Base-by-base conservation (phyloP, 2,797 vertebrate species). In the Arnoldichthys spilopterus region DNA sequence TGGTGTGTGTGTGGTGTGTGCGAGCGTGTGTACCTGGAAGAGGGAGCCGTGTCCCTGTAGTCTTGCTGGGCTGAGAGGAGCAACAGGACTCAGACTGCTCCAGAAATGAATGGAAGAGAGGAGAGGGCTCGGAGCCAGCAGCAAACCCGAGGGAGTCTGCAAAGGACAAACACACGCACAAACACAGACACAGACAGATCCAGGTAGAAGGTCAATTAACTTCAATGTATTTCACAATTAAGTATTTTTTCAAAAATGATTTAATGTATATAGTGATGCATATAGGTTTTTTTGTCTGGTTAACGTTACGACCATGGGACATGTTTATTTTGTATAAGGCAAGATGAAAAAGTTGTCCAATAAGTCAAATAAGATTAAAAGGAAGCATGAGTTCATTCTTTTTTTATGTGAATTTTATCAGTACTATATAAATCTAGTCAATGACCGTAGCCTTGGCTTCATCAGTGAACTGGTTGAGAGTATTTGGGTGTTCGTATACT, bases 81-180 rank as follows among this genome's bases (percentile, higher is more conserved):
- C 96, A 53, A 97, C 96, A 0, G 97, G 97, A 83, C 97, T 99
- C 78, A 98, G 92, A 81, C 94, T 96, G 91, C 97, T 97, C 97
- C 97, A 98, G 91, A 98, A 97, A 51, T 97, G 96, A 86, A 99
- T 96, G 89, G 95, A 97, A 84, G 97, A 97, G 37, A 98, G 93
- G 82, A 99, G 92, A 0, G 97, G 95, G 84, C 96, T 98, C 22
- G 96, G 96, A 80, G 96, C 93, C 93, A 98, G 92, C 90, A 99
- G 91, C 91, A 99, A 91, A 91, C 96, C 97, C 76, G 84, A 96
- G 22, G 97, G 96, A 87, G 97, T 97, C 97, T 99, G 87, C 37
- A 56, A 67, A 5, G 66, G 32, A 72, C 9, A 63, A 9, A 54
- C 54, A 72, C 37, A 72, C 51, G 24, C 70, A 64, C 40, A 72